phyloP scores from a whole-genome alignment of 2,888 invertebrate genomes.

The Linnaemya tessellans region DNA sequence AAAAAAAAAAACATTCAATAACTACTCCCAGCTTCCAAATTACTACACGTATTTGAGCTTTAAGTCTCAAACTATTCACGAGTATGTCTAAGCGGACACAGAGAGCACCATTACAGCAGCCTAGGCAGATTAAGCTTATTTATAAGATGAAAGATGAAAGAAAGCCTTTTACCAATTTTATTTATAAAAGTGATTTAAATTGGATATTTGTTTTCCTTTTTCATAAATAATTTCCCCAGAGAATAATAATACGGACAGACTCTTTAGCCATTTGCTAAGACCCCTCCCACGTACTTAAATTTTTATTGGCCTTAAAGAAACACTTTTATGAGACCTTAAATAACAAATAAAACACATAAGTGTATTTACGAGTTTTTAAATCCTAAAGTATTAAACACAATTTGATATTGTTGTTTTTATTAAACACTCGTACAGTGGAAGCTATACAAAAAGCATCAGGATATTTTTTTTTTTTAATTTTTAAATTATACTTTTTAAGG shows the following conservation, averaged over 20 bases:
- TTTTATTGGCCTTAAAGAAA: background rate
- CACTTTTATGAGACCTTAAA: background rate
- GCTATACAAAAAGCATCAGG: background rate
- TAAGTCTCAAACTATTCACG: no score
- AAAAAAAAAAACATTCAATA: no score
- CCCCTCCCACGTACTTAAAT: constrained; percentile 3
- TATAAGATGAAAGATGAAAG: background rate
- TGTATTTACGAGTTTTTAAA: constrained; percentile 15
- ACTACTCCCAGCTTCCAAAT: no score
- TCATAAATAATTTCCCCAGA: background rate
- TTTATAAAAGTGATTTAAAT: background rate
- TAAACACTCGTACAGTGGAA: background rate
- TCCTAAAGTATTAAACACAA: constrained; percentile 9
- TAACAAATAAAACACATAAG: background rate
- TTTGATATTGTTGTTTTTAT: constrained; percentile 8
- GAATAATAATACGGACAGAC: background rate
- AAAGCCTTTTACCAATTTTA: background rate
- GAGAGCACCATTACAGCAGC: no score
- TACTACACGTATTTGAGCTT: no score
- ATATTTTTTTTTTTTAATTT: background rate
- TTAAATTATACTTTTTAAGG: no score
- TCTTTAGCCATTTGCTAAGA: background rate
- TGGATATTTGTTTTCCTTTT: background rate
- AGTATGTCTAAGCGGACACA: no score
- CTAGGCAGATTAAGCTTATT: no score